Percentiles rank a stretch among this genome's conserved stretches.
These are phyloP conservation scores for Staurois parvus DNA, from an alignment of 2,797 vertebrate genomes.

Conservation along the genomic window DNA sequence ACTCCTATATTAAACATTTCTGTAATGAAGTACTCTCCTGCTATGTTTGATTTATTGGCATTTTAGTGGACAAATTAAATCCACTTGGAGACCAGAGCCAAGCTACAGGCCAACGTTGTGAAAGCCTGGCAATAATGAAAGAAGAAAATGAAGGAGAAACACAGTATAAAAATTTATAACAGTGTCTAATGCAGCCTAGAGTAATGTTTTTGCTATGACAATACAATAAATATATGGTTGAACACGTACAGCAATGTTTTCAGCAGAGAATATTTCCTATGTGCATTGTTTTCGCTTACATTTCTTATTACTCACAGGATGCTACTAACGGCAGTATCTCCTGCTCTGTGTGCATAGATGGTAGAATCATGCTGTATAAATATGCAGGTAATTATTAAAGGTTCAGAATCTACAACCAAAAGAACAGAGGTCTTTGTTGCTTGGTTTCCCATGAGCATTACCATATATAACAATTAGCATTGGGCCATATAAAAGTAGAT, in stretches of 20 bases:
- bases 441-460: no score
- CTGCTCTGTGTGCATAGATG: neutral
- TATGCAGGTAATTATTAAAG: neutral
- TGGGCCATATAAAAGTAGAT: no score
- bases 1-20: slow-evolving; percentile 31
- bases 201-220: neutral
- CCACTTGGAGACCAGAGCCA: slow-evolving; percentile 30
- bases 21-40: slow-evolving; percentile 30
- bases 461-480: no score
- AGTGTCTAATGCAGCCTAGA: slow-evolving; percentile 8
- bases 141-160: slow-evolving; percentile 27
- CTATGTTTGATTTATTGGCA: slow-evolving; percentile 39
- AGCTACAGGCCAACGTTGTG: slow-evolving; percentile 20
- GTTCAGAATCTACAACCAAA: no score
- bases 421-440: no score
- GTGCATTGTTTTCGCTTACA: slow-evolving; percentile 20
- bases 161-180: slow-evolving; percentile 6
- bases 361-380: neutral
- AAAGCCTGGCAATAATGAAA: slow-evolving; percentile 9
- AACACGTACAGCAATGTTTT: slow-evolving; percentile 8
- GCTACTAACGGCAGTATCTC: neutral
- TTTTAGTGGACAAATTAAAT: slow-evolving; percentile 43
- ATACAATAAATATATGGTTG: slow-evolving; percentile 20
- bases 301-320: slow-evolving; percentile 15
- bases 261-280: neutral